Base-by-base conservation (phyloP, 1,140 invertebrate genomes). In the Nephotettix cincticeps region DNA sequence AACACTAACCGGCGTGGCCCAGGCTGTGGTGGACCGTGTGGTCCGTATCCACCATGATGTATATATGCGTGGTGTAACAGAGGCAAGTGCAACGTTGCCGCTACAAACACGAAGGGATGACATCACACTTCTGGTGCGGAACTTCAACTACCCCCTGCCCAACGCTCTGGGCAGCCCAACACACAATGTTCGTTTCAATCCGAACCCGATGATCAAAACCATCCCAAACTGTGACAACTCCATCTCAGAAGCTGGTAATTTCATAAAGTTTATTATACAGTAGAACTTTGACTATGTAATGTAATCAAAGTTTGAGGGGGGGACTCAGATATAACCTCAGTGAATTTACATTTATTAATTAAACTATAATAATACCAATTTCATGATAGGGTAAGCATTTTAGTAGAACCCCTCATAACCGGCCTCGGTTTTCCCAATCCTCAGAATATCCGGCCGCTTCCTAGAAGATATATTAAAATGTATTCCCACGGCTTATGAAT, bases 11-110 rank as follows among this genome's bases (percentile, higher is more conserved):
- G 89, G 91, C 27, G 92, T 96, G 36, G 92, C 93, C 36, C 93
- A 96, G 83, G 91, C 92, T 1, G 93, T 95, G 0, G 88, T 96
- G 0, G 91, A 96, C 77, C 93, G 93, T 83, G 88, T 94, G 9
- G 92, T 93, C 3, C 82, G 92, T 61, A 88, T 93, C 67, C 94
- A 96, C 78, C 90, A 94, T 72, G 91, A 95, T 67, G 86, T 88
- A 67, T 94, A 88, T 76, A 89, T 93, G 82, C 88, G 85, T 68
- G 74, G 73, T 51, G 68, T 56, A 0, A 61, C 45, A 13, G 32
- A 36, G 32, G 32, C 32, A 4, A 14, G 32, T 14, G 32, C 19
- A 29, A 69, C 61, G 14, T 68, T 72, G 45, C 56, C 64, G 40
- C 64, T 63, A 2, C 63, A 76, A 45, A 80, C 81, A 21, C 88